Percentiles rank a stretch among this genome's conserved stretches.
These are phyloP conservation scores for Trinorchestia longiramus DNA, from an alignment of 1,140 invertebrate genomes.

Conservation along the genomic window DNA sequence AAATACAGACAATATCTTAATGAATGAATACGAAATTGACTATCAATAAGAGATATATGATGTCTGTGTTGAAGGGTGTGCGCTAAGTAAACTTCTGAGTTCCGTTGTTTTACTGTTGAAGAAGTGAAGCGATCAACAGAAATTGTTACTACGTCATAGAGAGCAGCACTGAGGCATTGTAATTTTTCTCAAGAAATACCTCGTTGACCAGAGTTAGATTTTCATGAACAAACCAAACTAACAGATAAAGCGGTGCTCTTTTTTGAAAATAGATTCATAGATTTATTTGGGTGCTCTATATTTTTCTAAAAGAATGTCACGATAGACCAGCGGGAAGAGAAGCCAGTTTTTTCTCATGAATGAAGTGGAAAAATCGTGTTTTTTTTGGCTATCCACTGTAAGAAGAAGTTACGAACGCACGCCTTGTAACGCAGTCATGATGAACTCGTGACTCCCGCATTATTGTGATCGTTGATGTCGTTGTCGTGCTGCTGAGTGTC, in stretches of 20 bases:
- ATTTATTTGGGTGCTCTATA: not conserved
- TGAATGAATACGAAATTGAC: not conserved
- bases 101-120: not conserved
- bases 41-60: not conserved
- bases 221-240: not conserved
- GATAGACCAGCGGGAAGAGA: not conserved
- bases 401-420: not conserved
- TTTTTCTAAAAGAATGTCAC: not conserved
- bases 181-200: not conserved
- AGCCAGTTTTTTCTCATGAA: not conserved
- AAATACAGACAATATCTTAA: not conserved
- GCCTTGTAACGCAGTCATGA: not conserved
- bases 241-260: not conserved
- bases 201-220: not conserved
- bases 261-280: not conserved
- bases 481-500: conserved; percentile 25
- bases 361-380: not conserved
- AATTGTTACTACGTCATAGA: not conserved
- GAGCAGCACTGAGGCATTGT: not conserved
- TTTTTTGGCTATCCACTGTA: too few relatives aligned
- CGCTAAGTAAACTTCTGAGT: not conserved
- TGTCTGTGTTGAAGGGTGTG: not conserved
- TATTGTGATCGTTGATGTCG: conserved; percentile 34
- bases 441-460: not conserved
- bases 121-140: not conserved